A percentile compares a stretch with the other conserved stretches of the same genome.
Conservation (phyloP, 2,113 vertebrate species). For the Speoplatyrhinus poulsoni region DNA sequence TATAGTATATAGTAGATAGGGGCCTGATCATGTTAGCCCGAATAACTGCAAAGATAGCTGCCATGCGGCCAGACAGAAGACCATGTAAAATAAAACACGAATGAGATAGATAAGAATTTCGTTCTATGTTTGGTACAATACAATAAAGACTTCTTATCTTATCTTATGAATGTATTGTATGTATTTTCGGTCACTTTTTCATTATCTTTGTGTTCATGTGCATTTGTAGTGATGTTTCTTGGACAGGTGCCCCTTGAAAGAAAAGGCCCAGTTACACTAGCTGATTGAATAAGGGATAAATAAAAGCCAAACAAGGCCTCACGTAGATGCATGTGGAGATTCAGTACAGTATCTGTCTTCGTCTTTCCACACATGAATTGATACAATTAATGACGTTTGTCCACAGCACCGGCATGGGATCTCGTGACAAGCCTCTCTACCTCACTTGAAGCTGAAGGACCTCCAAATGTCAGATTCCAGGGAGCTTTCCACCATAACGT, state of each 20-base stretch:
- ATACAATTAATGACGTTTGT: slow-evolving; percentile 33
- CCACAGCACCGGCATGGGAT: slow-evolving; percentile 87
- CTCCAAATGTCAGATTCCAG: slow-evolving; percentile 84
- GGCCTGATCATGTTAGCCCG: too few species aligned
- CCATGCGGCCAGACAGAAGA: too few species aligned
- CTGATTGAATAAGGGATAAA: slow-evolving; percentile 19
- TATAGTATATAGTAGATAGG: too few species aligned
- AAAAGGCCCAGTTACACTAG: neutral
- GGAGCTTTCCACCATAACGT: slow-evolving; percentile 69
- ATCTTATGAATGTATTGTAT: too few species aligned
- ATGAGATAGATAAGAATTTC: too few species aligned
- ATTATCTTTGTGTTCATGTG: neutral
- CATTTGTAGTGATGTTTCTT: slow-evolving; percentile 27
- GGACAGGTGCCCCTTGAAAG: slow-evolving; percentile 7
- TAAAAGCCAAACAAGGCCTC: neutral
- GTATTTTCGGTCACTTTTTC: neutral
- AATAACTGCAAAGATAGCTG: too few species aligned
- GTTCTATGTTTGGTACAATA: too few species aligned
- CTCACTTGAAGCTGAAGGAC: slow-evolving; percentile 92
- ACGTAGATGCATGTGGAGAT: neutral
- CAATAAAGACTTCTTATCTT: too few species aligned
- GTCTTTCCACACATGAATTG: slow-evolving; percentile 9
- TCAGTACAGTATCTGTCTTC: too few species aligned
- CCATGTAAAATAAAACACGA: too few species aligned
- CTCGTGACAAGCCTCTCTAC: slow-evolving; percentile 98